These are phyloP conservation scores for Uropsilus gracilis DNA, from an alignment of 2,113 vertebrate species.

Conservation along the genomic window DNA sequence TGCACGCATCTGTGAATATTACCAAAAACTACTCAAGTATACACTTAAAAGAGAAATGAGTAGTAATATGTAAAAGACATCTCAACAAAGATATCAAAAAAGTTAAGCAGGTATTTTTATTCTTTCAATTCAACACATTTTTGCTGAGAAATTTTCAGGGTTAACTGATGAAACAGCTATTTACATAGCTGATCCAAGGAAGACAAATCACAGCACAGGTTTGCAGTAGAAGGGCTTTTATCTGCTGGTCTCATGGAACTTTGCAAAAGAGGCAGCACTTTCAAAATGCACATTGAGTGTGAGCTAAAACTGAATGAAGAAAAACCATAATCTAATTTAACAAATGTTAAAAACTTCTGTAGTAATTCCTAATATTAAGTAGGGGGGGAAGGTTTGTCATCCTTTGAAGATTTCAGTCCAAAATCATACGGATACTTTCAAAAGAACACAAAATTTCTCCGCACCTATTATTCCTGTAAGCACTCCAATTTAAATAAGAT, in stretches of 20 bases:
- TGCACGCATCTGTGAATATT: not conserved
- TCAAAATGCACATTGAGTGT: not conserved
- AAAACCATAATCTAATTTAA: not conserved
- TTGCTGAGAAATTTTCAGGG: not conserved
- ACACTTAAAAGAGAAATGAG: not conserved
- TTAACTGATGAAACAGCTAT: slow-evolving; percentile 3
- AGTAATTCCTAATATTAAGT: not conserved
- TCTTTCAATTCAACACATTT: slow-evolving; percentile 22
- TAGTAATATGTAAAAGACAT: not conserved
- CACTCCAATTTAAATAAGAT: not conserved
- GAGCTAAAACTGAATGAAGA: not conserved
- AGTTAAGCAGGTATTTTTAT: not conserved
- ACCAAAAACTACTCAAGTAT: not conserved
- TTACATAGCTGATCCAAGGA: slow-evolving; percentile 25
- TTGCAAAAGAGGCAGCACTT: slow-evolving; percentile 8
- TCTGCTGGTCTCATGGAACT: not conserved
- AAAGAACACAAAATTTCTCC: slow-evolving; percentile 1
- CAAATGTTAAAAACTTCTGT: slow-evolving; percentile 19
- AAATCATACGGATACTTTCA: not conserved
- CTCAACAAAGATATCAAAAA: not conserved
- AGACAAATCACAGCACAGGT: not conserved
- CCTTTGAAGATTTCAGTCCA: not conserved
- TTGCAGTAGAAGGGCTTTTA: not conserved
- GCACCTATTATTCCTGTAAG: not conserved
- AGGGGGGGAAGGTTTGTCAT: not conserved